Percentiles rank a stretch among this genome's conserved stretches.
Evolutionary conservation across 2,113 vertebrate species (phyloP).

Genomic region (Etheostoma spectabile): DNA sequence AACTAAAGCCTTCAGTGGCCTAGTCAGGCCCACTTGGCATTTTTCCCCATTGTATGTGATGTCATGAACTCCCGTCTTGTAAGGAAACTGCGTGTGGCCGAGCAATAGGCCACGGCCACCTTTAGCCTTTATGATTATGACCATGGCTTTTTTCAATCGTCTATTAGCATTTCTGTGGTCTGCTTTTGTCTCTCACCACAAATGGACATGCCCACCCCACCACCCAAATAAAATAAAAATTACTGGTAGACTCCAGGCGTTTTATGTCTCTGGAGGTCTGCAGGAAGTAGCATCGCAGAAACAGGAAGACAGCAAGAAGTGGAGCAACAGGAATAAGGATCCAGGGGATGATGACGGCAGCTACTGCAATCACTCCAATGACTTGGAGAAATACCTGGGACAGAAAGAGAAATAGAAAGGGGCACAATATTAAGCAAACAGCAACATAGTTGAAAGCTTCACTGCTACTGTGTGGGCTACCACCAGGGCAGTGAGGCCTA

Average conservation of each 20-base stretch:
- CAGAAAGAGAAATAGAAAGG: conserved; percentile 32
- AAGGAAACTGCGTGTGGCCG: conserved; percentile 78
- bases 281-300: conserved; percentile 91
- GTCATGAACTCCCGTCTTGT: conserved; percentile 79
- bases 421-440: conserved; percentile 30
- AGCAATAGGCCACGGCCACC: conserved; percentile 70
- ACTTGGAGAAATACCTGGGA: conserved; percentile 89
- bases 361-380: conserved; percentile 87
- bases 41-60: conserved; percentile 78
- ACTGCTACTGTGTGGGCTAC: conserved; percentile 48
- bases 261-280: conserved; percentile 92
- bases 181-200: conserved; percentile 69
- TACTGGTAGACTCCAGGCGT: conserved; percentile 91
- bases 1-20: conserved; percentile 62
- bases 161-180: conserved; percentile 80
- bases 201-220: conserved; percentile 64
- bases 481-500: conserved; percentile 26
- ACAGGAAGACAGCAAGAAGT: conserved; percentile 87
- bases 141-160: conserved; percentile 68
- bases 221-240: conserved; percentile 65
- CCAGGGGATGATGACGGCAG: conserved; percentile 90
- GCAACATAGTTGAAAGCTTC: conserved; percentile 31
- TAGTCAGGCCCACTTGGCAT: conserved; percentile 79
- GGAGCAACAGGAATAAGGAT: conserved; percentile 88
- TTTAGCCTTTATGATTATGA: conserved; percentile 84